phyloP scores from a whole-genome alignment of 2,888 invertebrate species.

The Marasmarcha lunaedactyla region DNA sequence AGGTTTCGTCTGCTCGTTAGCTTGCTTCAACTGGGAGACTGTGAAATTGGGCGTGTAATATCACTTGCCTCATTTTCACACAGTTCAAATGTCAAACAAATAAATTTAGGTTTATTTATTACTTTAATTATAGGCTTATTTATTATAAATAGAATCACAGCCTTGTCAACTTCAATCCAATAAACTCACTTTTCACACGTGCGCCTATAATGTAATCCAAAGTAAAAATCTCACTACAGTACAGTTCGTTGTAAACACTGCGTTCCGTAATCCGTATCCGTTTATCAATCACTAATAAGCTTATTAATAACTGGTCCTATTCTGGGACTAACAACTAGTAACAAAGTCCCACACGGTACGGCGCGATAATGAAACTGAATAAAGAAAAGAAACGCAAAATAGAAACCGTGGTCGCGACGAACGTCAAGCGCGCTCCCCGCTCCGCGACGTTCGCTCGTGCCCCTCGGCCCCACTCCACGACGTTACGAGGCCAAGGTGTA shows the following conservation, averaged over 20 bases:
- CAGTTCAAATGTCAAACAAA: slow-evolving; percentile 42
- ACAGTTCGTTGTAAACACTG: slow-evolving; percentile 22
- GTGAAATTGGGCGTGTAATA: slow-evolving; percentile 4
- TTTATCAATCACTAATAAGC: not conserved
- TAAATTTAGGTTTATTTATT: slow-evolving; percentile 27
- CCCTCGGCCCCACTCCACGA: slow-evolving; percentile 45
- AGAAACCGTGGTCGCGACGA: slow-evolving; percentile 43
- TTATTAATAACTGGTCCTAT: not conserved
- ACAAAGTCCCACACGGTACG: slow-evolving; percentile 39
- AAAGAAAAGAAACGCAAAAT: slow-evolving; percentile 59
- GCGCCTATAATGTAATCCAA: not conserved
- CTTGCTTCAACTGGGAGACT: not conserved
- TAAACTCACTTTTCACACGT: slow-evolving; percentile 8
- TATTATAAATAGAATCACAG: slow-evolving; percentile 38
- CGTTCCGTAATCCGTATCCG: not conserved
- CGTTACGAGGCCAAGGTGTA: slow-evolving; percentile 57
- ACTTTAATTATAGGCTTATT: slow-evolving; percentile 19
- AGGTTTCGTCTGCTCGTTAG: not conserved
- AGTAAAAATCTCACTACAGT: slow-evolving; percentile 42
- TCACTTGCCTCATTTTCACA: slow-evolving; percentile 13
- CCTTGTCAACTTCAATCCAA: slow-evolving; percentile 25
- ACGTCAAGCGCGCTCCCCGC: not conserved
- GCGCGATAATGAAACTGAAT: slow-evolving; percentile 60
- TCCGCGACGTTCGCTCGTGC: slow-evolving; percentile 45
- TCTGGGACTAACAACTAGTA: slow-evolving; percentile 12